phyloP scores from a whole-genome alignment of 2,113 vertebrate genomes.

The Phoenicopterus ruber region DNA sequence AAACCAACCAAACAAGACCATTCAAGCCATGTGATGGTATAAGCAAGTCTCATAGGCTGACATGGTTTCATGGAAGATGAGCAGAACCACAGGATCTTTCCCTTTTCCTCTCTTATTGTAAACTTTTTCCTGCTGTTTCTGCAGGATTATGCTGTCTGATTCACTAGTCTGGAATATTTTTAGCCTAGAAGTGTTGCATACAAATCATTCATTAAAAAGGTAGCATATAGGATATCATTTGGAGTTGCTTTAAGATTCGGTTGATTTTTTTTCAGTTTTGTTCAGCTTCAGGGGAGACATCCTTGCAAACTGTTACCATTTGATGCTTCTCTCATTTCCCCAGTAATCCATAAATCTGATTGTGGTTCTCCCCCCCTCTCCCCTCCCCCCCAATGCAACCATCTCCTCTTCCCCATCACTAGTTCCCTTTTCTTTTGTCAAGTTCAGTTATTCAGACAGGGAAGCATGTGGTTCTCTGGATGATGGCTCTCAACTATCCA shows the following conservation, averaged over 20 bases:
- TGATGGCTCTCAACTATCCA: background rate
- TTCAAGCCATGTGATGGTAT: background rate
- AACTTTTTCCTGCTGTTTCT: constrained; percentile 13
- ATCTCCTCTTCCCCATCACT: background rate
- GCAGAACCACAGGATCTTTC: background rate
- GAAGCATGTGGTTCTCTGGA: background rate
- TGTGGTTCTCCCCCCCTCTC: background rate
- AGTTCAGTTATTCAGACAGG: background rate
- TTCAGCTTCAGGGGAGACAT: constrained; percentile 37
- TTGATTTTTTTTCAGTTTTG: constrained; percentile 17
- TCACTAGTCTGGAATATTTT: constrained; percentile 24
- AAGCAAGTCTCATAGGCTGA: background rate
- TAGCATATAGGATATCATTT: background rate
- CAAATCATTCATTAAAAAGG: constrained; percentile 53
- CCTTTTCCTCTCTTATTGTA: background rate
- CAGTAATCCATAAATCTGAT: constrained; percentile 19
- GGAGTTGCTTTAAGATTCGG: constrained; percentile 15
- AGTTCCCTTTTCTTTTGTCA: background rate
- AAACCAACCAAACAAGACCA: background rate
- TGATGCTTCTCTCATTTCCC: constrained; percentile 34
- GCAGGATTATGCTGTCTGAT: constrained; percentile 19
- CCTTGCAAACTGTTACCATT: constrained; percentile 19
- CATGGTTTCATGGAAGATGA: background rate
- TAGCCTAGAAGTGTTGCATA: constrained; percentile 53
- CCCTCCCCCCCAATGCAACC: background rate